Evolutionary conservation across 2,797 vertebrate species (phyloP), one percentile per base, ranked within the genome.

Genomic region (Synanceia verrucosa): DNA sequence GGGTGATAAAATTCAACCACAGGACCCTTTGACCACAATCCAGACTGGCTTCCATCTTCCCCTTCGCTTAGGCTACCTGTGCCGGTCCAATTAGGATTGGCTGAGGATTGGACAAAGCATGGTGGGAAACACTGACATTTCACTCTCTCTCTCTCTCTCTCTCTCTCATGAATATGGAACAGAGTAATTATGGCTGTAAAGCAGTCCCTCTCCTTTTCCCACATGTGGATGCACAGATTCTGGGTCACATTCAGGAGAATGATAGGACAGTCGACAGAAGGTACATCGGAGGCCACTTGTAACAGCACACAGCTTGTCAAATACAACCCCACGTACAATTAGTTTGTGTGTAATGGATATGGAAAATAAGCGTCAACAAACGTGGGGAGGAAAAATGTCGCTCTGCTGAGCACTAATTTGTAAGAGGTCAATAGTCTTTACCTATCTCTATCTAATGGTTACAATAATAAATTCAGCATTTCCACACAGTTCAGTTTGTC

Each of bases 1-100:
- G 68, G 83, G 78, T 69, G 89, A 91, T 93, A 91, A 83, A 90
- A 91, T 89, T 89, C 79, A 89, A 84, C 84, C 88, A 82, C 65
- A 53, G 81, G 85, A 80, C 81, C 85, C 77, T 92, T 84, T 91
- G 89, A 92, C 89, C 89, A 88, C 81, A 71, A 79, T 89, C 89
- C 89, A 88, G 80, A 43, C 83, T 81, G 69, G 77, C 62, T 81
- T 79, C 71, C 61, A 71, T 72, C 70, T 75, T 65, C 48, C 64
- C 34, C 52, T 65, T 58, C 4, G 46, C 65, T 75, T 33, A 52
- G 77, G 74, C 79, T 86, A 81, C 86, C 84, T 88, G 88, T 8
- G 63, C 71, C 6, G 34, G 68, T 70, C 83, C 88, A 88, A 87
- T 90, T 87, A 91, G 73, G 85, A 71, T 63, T 63, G 76, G 85